These are phyloP conservation scores for Drosophila pachea DNA, from an alignment of 1,140 invertebrate species.

Conservation along the genomic window DNA sequence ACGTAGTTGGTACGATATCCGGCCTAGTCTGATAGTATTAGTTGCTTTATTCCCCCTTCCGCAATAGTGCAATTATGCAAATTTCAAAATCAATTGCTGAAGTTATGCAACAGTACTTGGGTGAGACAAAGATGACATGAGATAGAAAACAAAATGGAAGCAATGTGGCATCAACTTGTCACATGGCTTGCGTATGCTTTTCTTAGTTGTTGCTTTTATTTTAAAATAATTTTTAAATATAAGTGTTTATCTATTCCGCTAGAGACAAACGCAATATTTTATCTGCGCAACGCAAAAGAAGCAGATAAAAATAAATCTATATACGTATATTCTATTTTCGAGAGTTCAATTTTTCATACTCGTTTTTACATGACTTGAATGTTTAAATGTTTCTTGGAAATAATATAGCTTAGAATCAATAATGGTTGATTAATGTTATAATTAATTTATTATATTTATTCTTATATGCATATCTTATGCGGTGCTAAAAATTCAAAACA, in stretches of 20 bases:
- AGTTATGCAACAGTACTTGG: constrained; percentile 27
- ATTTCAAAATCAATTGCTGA: constrained; percentile 4
- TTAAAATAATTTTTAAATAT: constrained; percentile 44
- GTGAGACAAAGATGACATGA: constrained; percentile 1
- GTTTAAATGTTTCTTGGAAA: too few relatives aligned
- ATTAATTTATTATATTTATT: not conserved
- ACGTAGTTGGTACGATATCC: not conserved
- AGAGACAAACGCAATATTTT: constrained; percentile 63
- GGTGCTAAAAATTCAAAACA: constrained; percentile 20
- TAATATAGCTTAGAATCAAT: too few relatives aligned
- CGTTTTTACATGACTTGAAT: constrained; percentile 1
- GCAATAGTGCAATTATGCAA: not conserved
- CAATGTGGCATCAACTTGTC: constrained; percentile 26
- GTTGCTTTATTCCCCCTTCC: constrained; percentile 9
- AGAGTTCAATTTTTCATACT: constrained; percentile 4
- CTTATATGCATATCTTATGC: not conserved
- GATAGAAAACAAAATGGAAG: constrained; percentile 8
- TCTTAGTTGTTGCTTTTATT: constrained; percentile 28
- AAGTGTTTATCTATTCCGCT: constrained; percentile 51
- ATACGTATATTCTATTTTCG: constrained; percentile 37
- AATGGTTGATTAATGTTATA: not conserved
- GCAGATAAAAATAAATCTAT: constrained; percentile 61
- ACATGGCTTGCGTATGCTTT: not conserved
- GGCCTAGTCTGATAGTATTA: constrained; percentile 4
- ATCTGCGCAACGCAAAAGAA: constrained; percentile 49